A percentile compares a stretch with the other conserved stretches of the same genome.
phyloP scores from a whole-genome alignment of 2,113 vertebrate genomes.

The Dipodomys ordii region DNA sequence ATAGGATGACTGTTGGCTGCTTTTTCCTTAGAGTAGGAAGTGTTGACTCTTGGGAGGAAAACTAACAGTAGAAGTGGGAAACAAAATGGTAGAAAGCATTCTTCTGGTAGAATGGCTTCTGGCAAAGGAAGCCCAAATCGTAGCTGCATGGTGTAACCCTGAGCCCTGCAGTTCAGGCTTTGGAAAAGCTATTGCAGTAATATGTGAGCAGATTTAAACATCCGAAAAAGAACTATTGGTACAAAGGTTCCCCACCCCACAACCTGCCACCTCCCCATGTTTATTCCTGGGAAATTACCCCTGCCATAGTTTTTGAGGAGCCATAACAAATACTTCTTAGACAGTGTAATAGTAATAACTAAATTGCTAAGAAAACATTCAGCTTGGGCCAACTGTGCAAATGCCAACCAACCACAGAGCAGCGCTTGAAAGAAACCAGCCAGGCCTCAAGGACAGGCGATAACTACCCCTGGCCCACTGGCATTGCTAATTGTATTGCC shows the following conservation, averaged over 20 bases:
- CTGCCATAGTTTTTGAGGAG: neutral
- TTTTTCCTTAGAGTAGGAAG: constrained; percentile 1
- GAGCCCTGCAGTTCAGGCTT: neutral
- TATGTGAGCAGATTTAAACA: neutral
- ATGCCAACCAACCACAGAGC: neutral
- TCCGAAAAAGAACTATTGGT: neutral
- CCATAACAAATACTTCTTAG: neutral
- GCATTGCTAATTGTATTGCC: fast-evolving
- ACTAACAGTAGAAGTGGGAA: neutral
- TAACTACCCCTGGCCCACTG: too few relatives aligned
- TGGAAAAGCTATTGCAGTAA: neutral
- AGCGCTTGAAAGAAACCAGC: neutral
- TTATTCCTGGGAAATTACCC: too few relatives aligned
- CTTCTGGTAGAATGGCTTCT: neutral
- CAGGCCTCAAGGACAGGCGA: neutral
- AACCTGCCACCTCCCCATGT: too few relatives aligned
- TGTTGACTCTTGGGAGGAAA: neutral
- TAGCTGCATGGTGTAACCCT: too few relatives aligned
- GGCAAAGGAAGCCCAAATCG: neutral
- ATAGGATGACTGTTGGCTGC: neutral
- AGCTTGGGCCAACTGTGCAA: neutral
- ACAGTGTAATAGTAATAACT: neutral
- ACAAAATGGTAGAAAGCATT: neutral
- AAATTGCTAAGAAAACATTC: neutral
- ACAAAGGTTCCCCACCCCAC: neutral